Base-by-base conservation (phyloP, 2,797 vertebrate species). In the Eptatretus atami region DNA sequence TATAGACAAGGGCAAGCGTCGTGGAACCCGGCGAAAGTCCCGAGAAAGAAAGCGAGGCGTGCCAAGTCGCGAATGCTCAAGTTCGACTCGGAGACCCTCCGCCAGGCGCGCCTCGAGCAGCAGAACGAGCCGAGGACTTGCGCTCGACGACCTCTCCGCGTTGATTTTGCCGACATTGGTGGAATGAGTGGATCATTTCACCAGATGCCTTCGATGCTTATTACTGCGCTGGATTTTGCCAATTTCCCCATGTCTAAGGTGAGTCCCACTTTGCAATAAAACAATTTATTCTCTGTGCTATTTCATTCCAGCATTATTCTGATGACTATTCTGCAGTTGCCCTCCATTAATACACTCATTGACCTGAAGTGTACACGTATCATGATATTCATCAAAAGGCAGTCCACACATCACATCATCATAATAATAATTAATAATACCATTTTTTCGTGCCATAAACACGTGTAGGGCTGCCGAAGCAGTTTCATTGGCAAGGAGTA, bases 201-300 rank as follows among this genome's bases (percentile, higher is more conserved):
- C 90, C 90, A 11, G 93, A 94, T 71, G 82, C 82, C 0, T 95
- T 93, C 19, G 86, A 96, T 15, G 87, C 90, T 60, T 92, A 82
- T 71, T 95, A 87, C 77, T 96, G 90, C 3, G 79, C 85, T 0
- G 88, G 88, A 52, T 76, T 80, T 2, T 96, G 87, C 63, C 81
- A 82, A 70, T 96, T 93, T 73, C 88, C n/a, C 88, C 64, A 88
- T 96, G 73, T 80, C 83, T 63, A 94, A 90, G 79, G 88, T 95
- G 73, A 77, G 76, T 44, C 31, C 31, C 31, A 44, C 31, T 44
- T 44, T 44, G 31, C 31, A 5, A 4, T 44, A 44, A 44, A 44
- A 44, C 6, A 44, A 44, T 2, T 2, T 44, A 4, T 44, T 44
- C 31, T 44, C 31, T 44, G 31, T 44, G 31, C 31, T 44, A 5